Percentiles rank a stretch among this genome's conserved stretches.
phyloP scores from a whole-genome alignment of 2,888 invertebrate genomes.

The Sinohyriopsis cumingii region DNA sequence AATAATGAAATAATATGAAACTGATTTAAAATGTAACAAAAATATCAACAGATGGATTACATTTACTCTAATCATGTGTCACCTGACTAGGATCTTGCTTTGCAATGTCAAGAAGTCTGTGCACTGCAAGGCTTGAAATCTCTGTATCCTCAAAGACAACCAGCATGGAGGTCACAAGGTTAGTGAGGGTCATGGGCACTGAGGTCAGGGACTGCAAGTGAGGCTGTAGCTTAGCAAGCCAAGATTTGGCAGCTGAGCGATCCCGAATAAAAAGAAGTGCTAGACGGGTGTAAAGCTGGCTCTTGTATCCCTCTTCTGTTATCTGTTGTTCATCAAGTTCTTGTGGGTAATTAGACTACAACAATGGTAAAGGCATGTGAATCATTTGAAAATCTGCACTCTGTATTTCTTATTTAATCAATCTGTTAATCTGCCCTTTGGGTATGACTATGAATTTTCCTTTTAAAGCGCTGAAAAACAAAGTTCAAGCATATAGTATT shows the following conservation, averaged over 20 bases:
- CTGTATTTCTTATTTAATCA: no score
- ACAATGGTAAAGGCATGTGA: neutral
- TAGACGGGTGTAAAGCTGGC: slow-evolving; percentile 20
- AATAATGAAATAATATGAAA: no score
- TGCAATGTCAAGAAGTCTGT: slow-evolving; percentile 42
- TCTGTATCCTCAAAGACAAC: slow-evolving; percentile 23
- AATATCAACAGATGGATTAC: neutral
- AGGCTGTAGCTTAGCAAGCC: slow-evolving; percentile 22
- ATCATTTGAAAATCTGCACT: neutral
- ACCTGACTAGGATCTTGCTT: slow-evolving; percentile 49
- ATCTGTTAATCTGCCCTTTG: no score
- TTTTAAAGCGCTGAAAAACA: neutral
- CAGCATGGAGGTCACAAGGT: slow-evolving; percentile 43
- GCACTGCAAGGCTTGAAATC: slow-evolving; percentile 29
- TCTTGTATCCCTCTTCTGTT: slow-evolving; percentile 6
- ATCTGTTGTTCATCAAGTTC: neutral
- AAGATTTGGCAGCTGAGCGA: slow-evolving; percentile 4
- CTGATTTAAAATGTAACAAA: no score
- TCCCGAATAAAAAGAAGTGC: slow-evolving; percentile 19
- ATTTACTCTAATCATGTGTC: neutral
- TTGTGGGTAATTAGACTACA: neutral
- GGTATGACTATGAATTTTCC: neutral
- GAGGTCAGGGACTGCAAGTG: slow-evolving; percentile 19
- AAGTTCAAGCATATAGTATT: no score
- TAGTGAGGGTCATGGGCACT: slow-evolving; percentile 34